These are phyloP conservation scores for Notolabrus celidotus DNA, from an alignment of 2,797 vertebrate species.

Conservation along the genomic window DNA sequence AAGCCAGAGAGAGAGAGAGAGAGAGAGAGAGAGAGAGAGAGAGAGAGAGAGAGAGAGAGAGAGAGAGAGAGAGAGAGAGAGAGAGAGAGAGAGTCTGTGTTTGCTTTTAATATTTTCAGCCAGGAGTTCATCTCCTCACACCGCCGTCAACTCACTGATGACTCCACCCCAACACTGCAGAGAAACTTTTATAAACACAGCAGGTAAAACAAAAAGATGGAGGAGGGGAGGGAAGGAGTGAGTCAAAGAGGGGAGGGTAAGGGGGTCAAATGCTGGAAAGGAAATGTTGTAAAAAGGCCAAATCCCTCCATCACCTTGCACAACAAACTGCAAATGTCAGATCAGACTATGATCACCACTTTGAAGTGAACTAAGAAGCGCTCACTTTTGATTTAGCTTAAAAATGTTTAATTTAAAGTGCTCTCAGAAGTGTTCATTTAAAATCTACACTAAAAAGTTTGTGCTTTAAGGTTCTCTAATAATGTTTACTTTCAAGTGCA, in stretches of 20 bases:
- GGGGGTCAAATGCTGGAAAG: constrained; percentile 11
- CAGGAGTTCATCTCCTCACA: constrained; percentile 50
- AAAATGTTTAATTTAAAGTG: too few relatives aligned
- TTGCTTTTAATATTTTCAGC: constrained; percentile 61
- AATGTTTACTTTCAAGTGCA: too few relatives aligned
- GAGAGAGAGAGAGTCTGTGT: constrained; percentile 5
- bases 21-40: too few relatives aligned
- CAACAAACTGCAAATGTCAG: neutral
- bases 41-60: constrained; percentile 2
- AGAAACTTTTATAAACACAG: constrained; percentile 64
- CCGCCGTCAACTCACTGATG: neutral
- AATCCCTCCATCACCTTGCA: neutral
- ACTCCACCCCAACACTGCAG: constrained; percentile 48
- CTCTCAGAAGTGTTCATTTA: too few relatives aligned
- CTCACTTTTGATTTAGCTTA: too few relatives aligned
- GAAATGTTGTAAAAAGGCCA: neutral
- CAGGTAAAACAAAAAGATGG: constrained; percentile 34
- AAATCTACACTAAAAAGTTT: too few relatives aligned
- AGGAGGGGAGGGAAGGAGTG: too few relatives aligned
- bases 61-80: constrained; percentile 19
- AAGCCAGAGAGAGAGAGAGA: constrained; percentile 31
- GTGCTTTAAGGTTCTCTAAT: too few relatives aligned
- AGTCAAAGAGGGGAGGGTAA: too few relatives aligned
- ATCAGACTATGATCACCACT: neutral
- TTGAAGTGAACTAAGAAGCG: too few relatives aligned